Evolutionary conservation across 1,140 invertebrate genomes (phyloP).

Genomic region (Trypoxylus dichotomus): DNA sequence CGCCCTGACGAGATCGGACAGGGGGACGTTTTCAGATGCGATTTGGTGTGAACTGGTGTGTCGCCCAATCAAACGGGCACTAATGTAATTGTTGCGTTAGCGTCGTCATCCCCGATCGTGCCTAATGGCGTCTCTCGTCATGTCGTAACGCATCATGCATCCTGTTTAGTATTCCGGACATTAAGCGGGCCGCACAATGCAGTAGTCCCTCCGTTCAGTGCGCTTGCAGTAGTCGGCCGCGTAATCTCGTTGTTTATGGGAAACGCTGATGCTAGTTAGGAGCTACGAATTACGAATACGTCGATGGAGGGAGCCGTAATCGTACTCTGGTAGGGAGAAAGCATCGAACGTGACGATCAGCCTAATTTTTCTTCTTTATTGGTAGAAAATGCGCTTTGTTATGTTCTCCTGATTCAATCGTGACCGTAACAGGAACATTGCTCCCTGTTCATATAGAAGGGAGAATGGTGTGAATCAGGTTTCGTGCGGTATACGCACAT

Average conservation of each 20-base stretch:
- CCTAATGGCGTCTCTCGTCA: background rate
- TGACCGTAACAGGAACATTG: too few species aligned
- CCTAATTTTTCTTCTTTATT: too few species aligned
- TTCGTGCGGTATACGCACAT: too few species aligned
- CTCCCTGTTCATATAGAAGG: too few species aligned
- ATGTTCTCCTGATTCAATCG: too few species aligned
- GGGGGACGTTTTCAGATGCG: background rate
- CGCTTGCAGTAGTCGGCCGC: background rate
- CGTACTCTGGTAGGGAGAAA: background rate
- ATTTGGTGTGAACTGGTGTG: background rate
- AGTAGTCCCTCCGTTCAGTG: background rate
- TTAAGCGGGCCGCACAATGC: background rate
- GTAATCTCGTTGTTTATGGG: background rate
- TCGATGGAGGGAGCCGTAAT: background rate
- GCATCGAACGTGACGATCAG: too few species aligned
- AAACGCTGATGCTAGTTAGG: background rate
- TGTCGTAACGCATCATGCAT: background rate
- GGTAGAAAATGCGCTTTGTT: too few species aligned
- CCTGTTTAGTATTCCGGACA: background rate
- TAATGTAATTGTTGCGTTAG: background rate
- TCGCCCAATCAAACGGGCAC: background rate
- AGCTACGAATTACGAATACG: background rate
- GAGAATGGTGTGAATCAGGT: too few species aligned
- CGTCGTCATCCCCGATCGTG: background rate
- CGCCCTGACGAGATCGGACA: background rate